Evolutionary conservation across 1,140 invertebrate genomes (phyloP), one percentile per base, ranked within the genome.

Genomic region (Neoseiulus cucumeris): DNA sequence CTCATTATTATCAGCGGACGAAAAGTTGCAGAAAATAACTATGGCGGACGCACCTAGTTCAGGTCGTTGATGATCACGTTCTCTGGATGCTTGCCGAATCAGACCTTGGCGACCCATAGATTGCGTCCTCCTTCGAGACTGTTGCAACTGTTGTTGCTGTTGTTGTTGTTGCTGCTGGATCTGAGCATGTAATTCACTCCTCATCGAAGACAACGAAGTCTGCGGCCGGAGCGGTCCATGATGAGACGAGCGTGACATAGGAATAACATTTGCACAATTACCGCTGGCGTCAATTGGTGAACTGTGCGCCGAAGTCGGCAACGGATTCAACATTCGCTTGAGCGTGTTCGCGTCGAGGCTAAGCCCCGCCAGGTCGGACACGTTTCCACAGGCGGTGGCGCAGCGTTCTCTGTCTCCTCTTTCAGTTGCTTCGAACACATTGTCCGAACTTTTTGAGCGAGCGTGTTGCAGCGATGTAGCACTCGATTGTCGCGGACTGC

Each of bases 311-410:
- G 72, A 68, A 14, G 72, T 70, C 5, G 87, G 84, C 81, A 95
- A 87, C 25, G 90, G 90, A 71, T 93, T 92, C 68, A 95, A 77
- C 87, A 95, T 91, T 47, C 87, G 81, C 74, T 94, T 93, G 68
- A 95, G 77, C 1, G 89, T 92, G 74, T 87, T 88, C 69, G 88
- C 87, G 75, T 89, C 87, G 70, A 79, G 73, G 69, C 70, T 71
- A 17, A 72, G 65, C 9, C 66, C 70, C 74, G 30, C 77, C 78
- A 67, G 75, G 75, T 69, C 79, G 7, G 55, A 67, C n/a, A 64
- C 42, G 22, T 30, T 80, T 76, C 69, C 78, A 80, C 65, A 68
- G 66, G 68, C 47, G 64, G 64, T 51, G n/a, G 64, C 28, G 59
- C 28, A 30, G 28, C 66, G 33, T n/a, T 25, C 55, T 25, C 66